Evolutionary conservation across 2,797 vertebrate genomes (phyloP).

Genomic region (Euphonia xanthogaster): DNA sequence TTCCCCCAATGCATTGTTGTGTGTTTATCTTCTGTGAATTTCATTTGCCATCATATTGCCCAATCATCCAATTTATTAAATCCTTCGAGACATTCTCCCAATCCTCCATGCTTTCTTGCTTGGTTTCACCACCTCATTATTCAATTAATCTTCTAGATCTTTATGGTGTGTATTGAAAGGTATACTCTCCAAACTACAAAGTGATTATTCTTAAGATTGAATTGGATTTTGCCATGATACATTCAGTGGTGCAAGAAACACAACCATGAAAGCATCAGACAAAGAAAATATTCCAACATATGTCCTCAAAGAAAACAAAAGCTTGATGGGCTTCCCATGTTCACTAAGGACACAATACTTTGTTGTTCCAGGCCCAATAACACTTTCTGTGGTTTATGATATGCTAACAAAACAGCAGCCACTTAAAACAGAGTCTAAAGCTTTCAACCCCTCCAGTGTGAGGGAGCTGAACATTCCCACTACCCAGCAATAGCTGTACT

Average conservation of each 20-base stretch:
- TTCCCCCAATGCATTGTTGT: conserved; percentile 50
- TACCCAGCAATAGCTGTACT: background rate
- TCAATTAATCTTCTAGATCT: background rate
- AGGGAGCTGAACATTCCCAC: background rate
- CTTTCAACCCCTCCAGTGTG: background rate
- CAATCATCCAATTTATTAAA: conserved; percentile 65
- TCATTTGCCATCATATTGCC: conserved; percentile 62
- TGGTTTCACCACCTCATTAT: conserved; percentile 42
- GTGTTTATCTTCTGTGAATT: conserved; percentile 68
- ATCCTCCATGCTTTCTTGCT: conserved; percentile 52
- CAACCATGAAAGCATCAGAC: background rate
- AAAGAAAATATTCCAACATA: background rate
- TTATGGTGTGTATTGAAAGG: background rate
- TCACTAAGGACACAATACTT: background rate
- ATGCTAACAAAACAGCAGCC: background rate
- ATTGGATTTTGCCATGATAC: background rate
- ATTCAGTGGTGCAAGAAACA: background rate
- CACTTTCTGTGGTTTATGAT: background rate
- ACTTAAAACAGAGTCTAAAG: background rate
- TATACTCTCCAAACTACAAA: background rate
- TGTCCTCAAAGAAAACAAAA: background rate
- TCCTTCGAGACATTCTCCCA: conserved; percentile 58
- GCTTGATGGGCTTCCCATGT: background rate
- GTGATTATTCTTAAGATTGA: background rate
- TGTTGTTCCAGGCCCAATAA: background rate